A percentile compares a stretch with the other conserved stretches of the same genome.
Conservation (phyloP, 2,888 invertebrate genomes). For the Cephonodes hylas region DNA sequence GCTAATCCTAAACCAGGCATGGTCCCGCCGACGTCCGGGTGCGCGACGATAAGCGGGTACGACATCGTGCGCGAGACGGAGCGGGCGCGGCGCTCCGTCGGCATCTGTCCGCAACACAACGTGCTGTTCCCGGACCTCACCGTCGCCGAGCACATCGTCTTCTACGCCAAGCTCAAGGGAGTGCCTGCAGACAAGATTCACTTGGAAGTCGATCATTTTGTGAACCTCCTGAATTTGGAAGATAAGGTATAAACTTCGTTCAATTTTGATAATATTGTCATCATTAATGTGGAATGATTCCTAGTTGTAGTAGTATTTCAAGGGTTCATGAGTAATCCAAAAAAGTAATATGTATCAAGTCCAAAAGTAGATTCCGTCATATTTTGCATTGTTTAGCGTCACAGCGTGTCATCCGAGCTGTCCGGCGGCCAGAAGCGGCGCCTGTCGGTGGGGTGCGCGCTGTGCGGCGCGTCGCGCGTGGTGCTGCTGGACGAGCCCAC, state of each 20-base stretch:
- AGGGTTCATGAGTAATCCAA: too few species aligned
- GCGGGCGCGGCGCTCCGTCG: constrained; percentile 87
- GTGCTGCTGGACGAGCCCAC: constrained; percentile 92
- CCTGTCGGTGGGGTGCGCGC: constrained; percentile 92
- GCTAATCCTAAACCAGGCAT: constrained; percentile 69
- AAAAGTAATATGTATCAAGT: too few species aligned
- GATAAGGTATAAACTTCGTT: constrained; percentile 80
- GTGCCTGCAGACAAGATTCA: constrained; percentile 73
- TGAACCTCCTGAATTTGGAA: constrained; percentile 84
- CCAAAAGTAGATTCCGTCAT: not conserved
- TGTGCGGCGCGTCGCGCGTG: constrained; percentile 88
- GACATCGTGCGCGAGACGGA: constrained; percentile 86
- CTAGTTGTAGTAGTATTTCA: too few species aligned
- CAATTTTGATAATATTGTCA: too few species aligned
- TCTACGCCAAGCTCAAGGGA: constrained; percentile 89
- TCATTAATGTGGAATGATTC: too few species aligned
- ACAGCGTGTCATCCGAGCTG: constrained; percentile 82
- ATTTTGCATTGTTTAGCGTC: constrained; percentile 50
- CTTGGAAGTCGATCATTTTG: constrained; percentile 84
- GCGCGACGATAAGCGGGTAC: constrained; percentile 86
- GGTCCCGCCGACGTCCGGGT: constrained; percentile 86
- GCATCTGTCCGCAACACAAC: constrained; percentile 93
- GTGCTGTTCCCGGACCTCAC: constrained; percentile 92
- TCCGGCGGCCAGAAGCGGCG: constrained; percentile 98
- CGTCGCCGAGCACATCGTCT: constrained; percentile 90